Evolutionary conservation across 2,888 invertebrate species (phyloP).

Genomic region (Cotesia congregata): DNA sequence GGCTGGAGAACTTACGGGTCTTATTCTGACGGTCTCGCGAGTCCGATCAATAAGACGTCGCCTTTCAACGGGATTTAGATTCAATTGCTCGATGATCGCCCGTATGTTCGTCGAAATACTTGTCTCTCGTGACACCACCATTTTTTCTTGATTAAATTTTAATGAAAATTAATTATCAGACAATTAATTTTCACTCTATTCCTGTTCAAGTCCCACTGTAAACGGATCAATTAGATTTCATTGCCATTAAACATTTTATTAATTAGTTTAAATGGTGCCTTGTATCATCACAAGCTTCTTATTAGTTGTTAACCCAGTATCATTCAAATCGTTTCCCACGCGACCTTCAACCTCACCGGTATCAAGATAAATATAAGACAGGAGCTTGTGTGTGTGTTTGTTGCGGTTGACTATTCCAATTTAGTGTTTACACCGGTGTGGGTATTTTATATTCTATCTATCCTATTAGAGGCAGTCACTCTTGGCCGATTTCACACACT

Average conservation of each 20-base stretch:
- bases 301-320: constrained; percentile 14
- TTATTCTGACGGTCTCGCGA: constrained; percentile 51
- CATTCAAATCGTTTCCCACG: constrained; percentile 60
- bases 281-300: constrained; percentile 36
- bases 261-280: constrained; percentile 25
- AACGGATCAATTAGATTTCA: neutral
- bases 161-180: neutral
- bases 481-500: constrained; percentile 38
- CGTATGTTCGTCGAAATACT: constrained; percentile 66
- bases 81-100: constrained; percentile 68
- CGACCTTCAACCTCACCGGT: constrained; percentile 53
- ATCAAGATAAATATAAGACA: constrained; percentile 26
- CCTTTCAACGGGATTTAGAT: constrained; percentile 65
- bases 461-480: constrained; percentile 3
- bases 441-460: neutral
- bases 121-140: constrained; percentile 67
- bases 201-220: neutral
- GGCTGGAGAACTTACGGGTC: constrained; percentile 48
- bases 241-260: constrained; percentile 1
- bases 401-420: neutral
- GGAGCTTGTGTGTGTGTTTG: too few relatives aligned
- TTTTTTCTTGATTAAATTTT: constrained; percentile 40
- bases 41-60: constrained; percentile 59
- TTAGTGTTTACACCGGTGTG: neutral
- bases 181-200: constrained; percentile 31